Percentiles rank a stretch among this genome's conserved stretches.
Evolutionary conservation across 2,797 vertebrate species (phyloP).

Genomic region (Leucoraja ocellata): DNA sequence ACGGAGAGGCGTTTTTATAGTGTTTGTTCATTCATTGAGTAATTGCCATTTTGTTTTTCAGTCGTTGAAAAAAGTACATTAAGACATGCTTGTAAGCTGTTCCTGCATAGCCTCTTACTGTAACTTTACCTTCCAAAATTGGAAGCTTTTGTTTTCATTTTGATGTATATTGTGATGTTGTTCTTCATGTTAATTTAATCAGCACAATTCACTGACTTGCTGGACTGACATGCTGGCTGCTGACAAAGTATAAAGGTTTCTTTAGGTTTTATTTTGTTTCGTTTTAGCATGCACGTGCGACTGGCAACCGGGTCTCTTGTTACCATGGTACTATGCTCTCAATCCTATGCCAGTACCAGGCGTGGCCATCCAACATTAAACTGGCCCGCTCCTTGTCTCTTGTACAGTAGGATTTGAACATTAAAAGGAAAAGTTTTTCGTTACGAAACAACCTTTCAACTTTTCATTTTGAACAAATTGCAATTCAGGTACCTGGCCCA

Average conservation of each 20-base stretch:
- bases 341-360: conserved; percentile 81
- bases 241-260: conserved; percentile 89
- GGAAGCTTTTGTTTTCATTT: conserved; percentile 84
- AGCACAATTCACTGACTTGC: conserved; percentile 99
- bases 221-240: conserved; percentile 99
- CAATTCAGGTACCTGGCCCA: conserved; percentile 86
- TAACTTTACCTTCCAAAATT: conserved; percentile 77
- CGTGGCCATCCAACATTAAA: conserved; percentile 61
- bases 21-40: conserved; percentile 67
- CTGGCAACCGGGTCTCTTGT: conserved; percentile 61
- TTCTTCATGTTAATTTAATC: conserved; percentile 99
- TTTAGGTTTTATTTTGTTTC: conserved; percentile 58
- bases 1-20: conserved; percentile 63
- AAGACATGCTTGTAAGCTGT: conserved; percentile 81
- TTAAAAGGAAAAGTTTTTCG: background rate
- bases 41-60: conserved; percentile 73
- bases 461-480: conserved; percentile 65
- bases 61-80: conserved; percentile 51
- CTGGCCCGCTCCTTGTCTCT: conserved; percentile 55
- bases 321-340: conserved; percentile 87
- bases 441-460: background rate
- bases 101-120: conserved; percentile 82
- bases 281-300: background rate
- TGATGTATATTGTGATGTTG: conserved; percentile 97
- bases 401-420: conserved; percentile 29